Evolutionary conservation across 2,888 invertebrate species (phyloP), one percentile per base, ranked within the genome.

Genomic region (Apodemia mormo): DNA sequence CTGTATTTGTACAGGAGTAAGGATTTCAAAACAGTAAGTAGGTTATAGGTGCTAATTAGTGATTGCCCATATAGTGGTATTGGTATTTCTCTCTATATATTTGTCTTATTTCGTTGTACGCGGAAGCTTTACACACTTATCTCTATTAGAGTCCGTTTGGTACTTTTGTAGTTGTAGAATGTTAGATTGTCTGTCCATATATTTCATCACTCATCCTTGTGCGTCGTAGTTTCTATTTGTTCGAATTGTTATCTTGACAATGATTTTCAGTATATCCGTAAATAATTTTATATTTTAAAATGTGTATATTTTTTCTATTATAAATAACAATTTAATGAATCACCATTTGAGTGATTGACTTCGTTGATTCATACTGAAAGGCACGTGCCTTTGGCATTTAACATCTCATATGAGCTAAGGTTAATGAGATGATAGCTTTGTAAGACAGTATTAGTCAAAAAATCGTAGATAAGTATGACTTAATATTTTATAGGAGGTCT

Each of bases 321-420:
- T 22, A 22, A 14, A 22, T 22, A 22, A n/a, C n/a, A 22, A 22
- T 22, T 22, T 22, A 22, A 54, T 54, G n/a, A 54, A 8, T 54
- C 14, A 49, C 49, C 5, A 5, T 5, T 5, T 1, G 14, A 45
- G 14, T 5, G 14, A 54, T 22, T 49, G n/a, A 54, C 52, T 54
- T 54, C 49, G 49, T 14, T 54, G 52, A 54, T 22, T 54, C 52
- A 58, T 58, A 37, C 14, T 64, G 7, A 22, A 22, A 54, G 61
- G 61, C 61, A 64, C 61, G 61, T 64, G 61, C 61, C 37, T 64
- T 61, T 61, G 61, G 61, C 61, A 61, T 61, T 61, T 61, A 30
- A 37, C 33, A 33, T 61, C 33, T 12, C 33, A 12, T 37, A 37
- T 6, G 33, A 61, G 14, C 33, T 61, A 33, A 33, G 37, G 4